These are phyloP conservation scores for Pyrrhia umbra DNA, from an alignment of 2,888 invertebrate species.

Conservation along the genomic window DNA sequence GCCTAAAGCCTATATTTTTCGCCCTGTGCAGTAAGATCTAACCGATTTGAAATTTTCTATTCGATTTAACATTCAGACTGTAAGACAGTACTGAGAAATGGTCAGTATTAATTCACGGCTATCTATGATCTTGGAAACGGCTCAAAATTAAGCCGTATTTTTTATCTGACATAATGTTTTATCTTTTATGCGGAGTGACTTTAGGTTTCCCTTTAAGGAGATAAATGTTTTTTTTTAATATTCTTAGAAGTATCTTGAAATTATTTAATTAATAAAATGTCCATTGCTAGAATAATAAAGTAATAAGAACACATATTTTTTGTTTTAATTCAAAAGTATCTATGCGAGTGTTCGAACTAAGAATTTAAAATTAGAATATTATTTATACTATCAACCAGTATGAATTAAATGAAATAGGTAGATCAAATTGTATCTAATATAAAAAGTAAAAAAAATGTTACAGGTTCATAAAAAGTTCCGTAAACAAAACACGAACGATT, in stretches of 20 bases:
- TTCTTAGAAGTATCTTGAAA: background rate
- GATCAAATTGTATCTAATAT: conserved; percentile 7
- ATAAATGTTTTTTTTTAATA: background rate
- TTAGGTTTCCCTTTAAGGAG: background rate
- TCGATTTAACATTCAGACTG: conserved; percentile 51
- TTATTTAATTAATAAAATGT: background rate
- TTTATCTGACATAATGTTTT: conserved; percentile 33
- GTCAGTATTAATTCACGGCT: conserved; percentile 55
- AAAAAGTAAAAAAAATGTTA: too few relatives aligned
- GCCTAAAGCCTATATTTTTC: conserved; percentile 28
- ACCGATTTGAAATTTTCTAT: conserved; percentile 51
- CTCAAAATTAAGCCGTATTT: conserved; percentile 46
- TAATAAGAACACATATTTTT: too few relatives aligned
- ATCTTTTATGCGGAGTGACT: conserved; percentile 16
- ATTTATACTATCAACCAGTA: background rate
- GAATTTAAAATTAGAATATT: background rate
- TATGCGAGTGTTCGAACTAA: too few relatives aligned
- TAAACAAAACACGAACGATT: conserved; percentile 31
- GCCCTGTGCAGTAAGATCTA: conserved; percentile 36
- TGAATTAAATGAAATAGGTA: background rate
- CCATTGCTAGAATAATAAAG: too few relatives aligned
- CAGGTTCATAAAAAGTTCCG: background rate
- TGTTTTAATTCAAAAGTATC: too few relatives aligned
- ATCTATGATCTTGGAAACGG: conserved; percentile 58
- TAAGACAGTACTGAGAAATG: conserved; percentile 50